These are phyloP conservation scores for Diaprepes abbreviatus DNA, from an alignment of 2,888 invertebrate species.

Conservation along the genomic window DNA sequence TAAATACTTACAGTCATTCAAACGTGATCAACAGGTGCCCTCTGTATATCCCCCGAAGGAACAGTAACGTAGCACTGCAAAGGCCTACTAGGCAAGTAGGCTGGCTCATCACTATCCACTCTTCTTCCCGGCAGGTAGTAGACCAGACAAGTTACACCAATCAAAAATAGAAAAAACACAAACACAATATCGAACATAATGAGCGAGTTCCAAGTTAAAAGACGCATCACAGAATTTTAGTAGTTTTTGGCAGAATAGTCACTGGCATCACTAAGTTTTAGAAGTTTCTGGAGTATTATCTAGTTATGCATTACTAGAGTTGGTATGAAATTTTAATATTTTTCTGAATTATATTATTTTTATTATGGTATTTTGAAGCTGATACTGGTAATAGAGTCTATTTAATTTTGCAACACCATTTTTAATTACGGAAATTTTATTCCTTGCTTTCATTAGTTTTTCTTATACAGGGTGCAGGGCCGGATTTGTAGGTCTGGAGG, in stretches of 20 bases:
- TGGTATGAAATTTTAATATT: too few relatives aligned
- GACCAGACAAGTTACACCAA: constrained; percentile 85
- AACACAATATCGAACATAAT: constrained; percentile 92
- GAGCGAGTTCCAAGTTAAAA: constrained; percentile 88
- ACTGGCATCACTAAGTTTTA: constrained; percentile 10
- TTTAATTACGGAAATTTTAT: too few relatives aligned
- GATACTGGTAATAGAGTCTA: too few relatives aligned
- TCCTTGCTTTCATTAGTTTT: too few relatives aligned
- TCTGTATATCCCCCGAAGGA: constrained; percentile 59
- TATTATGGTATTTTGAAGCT: too few relatives aligned
- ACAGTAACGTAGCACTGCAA: constrained; percentile 66
- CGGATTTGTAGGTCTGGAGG: too few relatives aligned
- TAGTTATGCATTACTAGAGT: not conserved
- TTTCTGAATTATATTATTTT: too few relatives aligned
- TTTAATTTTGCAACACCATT: too few relatives aligned
- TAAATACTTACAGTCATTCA: constrained; percentile 33
- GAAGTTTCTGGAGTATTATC: not conserved
- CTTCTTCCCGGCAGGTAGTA: constrained; percentile 81
- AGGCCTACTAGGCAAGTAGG: constrained; percentile 55
- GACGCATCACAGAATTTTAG: constrained; percentile 77
- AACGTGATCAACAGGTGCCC: constrained; percentile 66
- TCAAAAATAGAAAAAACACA: constrained; percentile 87
- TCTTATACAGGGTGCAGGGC: too few relatives aligned
- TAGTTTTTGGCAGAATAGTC: constrained; percentile 6
- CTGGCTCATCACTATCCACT: constrained; percentile 68